phyloP scores from a whole-genome alignment of 2,888 invertebrate species.

The Eupelmus urozonus region DNA sequence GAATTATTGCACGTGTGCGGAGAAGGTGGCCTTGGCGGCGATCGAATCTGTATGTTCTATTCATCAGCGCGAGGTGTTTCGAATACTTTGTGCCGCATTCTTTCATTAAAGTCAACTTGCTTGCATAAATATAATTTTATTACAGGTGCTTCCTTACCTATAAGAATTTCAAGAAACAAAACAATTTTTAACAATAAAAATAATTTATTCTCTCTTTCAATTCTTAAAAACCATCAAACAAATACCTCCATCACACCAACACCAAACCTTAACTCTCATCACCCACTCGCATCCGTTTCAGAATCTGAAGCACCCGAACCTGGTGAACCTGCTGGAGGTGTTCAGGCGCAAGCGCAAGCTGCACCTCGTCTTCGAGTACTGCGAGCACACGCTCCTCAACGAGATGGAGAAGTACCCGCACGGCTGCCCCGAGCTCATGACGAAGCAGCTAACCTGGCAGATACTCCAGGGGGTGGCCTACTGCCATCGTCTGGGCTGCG shows the following conservation, averaged over 20 bases:
- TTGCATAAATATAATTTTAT: no score
- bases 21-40: constrained; percentile 11
- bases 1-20: neutral
- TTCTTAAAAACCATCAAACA: no score
- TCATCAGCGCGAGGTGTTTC: neutral
- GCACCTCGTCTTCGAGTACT: constrained; percentile 98
- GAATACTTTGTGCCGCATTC: no score
- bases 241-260: no score
- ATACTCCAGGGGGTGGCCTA: constrained; percentile 96
- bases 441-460: constrained; percentile 96
- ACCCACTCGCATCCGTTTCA: constrained; percentile 79
- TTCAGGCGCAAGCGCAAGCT: constrained; percentile 96
- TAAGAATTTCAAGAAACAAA: no score
- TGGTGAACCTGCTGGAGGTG: constrained; percentile 98
- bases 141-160: no score
- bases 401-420: constrained; percentile 96
- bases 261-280: no score
- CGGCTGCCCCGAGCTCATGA: constrained; percentile 94
- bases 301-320: constrained; percentile 98
- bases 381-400: constrained; percentile 97
- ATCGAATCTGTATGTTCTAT: neutral
- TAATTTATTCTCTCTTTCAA: no score
- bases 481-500: constrained; percentile 97
- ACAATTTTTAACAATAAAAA: no score
- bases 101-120: no score